phyloP scores from a whole-genome alignment of 2,797 vertebrate genomes.

The Megaceryle alcyon region DNA sequence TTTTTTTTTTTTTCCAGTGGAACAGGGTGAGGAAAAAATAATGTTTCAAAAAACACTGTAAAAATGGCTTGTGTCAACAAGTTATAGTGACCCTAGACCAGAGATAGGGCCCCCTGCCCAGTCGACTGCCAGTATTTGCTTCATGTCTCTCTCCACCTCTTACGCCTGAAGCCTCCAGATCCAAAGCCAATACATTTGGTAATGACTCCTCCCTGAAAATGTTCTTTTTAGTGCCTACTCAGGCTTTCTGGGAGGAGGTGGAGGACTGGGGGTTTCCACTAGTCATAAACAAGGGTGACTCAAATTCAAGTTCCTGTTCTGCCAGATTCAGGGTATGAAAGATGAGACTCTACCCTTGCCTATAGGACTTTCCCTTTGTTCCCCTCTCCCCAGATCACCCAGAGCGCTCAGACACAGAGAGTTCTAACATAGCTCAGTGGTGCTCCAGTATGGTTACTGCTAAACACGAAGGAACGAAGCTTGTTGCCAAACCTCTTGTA shows the following conservation, averaged over 20 bases:
- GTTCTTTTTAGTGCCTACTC: not conserved
- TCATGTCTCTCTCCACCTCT: slow-evolving; percentile 38
- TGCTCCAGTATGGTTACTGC: not conserved
- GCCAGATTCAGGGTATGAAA: not conserved
- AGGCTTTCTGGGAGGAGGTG: not conserved
- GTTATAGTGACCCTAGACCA: not conserved
- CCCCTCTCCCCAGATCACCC: not conserved
- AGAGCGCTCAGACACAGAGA: not conserved
- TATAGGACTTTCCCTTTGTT: not conserved
- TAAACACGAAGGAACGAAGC: not conserved
- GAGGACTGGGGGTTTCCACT: not conserved
- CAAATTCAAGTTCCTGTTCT: not conserved
- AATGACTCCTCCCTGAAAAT: not conserved
- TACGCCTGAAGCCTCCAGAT: not conserved
- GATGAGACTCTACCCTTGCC: not conserved
- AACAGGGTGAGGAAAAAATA: not conserved
- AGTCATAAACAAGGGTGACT: not conserved
- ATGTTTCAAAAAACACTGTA: not conserved
- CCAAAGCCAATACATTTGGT: not conserved
- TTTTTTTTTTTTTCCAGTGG: not conserved
- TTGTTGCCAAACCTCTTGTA: not conserved
- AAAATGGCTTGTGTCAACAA: slow-evolving; percentile 9
- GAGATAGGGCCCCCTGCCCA: not conserved
- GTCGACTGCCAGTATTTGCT: not conserved
- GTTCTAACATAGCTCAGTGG: not conserved